A percentile compares a stretch with the other conserved stretches of the same genome.
Conservation (phyloP, 92 coral and sea anemone species). For the Epizoanthus rinbou region DNA sequence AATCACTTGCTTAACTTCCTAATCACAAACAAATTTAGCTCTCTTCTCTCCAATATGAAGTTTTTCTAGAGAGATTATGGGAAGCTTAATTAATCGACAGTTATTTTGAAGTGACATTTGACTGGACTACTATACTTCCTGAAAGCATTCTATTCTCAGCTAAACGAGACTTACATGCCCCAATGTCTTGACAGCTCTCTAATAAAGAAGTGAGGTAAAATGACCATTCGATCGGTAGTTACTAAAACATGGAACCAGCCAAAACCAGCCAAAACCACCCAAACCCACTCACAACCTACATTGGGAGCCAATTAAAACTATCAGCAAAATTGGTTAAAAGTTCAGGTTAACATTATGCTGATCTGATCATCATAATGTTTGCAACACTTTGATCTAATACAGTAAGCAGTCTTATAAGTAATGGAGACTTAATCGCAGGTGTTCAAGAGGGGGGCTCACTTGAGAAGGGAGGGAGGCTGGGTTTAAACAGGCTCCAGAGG, state of each 20-base stretch:
- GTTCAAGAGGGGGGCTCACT: no score
- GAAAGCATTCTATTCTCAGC: slow-evolving; percentile 8
- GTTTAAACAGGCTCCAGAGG: slow-evolving; percentile 17
- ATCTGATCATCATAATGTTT: no score
- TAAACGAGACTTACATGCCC: not conserved
- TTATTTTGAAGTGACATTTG: slow-evolving; percentile 13
- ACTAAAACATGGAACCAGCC: slow-evolving; percentile 12
- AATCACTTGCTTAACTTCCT: slow-evolving; percentile 6
- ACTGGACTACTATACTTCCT: slow-evolving; percentile 7
- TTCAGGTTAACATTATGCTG: no score
- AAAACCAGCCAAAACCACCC: slow-evolving; percentile 23
- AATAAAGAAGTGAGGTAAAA: slow-evolving; percentile 25
- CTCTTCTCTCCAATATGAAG: slow-evolving; percentile 10
- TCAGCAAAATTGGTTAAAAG: slow-evolving; percentile 4
- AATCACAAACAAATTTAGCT: slow-evolving; percentile 2
- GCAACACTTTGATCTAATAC: no score
- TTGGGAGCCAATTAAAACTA: slow-evolving; percentile 17
- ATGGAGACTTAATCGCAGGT: slow-evolving; percentile 15
- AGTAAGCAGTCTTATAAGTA: slow-evolving; percentile 13
- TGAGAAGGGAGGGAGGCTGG: slow-evolving; percentile 24
- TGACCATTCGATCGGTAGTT: no score
- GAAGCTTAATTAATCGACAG: slow-evolving; percentile 15
- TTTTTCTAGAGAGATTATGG: not conserved
- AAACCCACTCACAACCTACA: slow-evolving; percentile 20
- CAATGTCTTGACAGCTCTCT: slow-evolving; percentile 18